Conservation (phyloP, 2,797 vertebrate species). For the Pipistrellus pipistrellus region DNA sequence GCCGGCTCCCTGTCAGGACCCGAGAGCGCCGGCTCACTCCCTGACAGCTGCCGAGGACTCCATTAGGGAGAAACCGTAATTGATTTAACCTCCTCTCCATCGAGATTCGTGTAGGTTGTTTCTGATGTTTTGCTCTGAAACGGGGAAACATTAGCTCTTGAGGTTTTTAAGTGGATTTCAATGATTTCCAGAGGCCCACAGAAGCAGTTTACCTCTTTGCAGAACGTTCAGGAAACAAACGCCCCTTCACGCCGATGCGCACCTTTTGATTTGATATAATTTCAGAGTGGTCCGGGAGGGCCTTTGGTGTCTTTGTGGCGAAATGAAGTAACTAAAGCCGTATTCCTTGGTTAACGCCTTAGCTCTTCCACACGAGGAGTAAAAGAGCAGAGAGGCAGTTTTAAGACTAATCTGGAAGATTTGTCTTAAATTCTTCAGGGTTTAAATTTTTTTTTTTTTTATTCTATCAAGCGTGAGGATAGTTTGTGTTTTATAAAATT, state of each 20-base stretch:
- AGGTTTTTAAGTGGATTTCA: constrained; percentile 72
- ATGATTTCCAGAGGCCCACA: constrained; percentile 11
- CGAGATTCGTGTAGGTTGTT: neutral
- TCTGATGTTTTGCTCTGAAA: constrained; percentile 40
- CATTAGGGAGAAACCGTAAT: constrained; percentile 59
- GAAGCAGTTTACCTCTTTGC: constrained; percentile 16
- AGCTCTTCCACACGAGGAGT: constrained; percentile 38
- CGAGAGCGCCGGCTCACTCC: constrained; percentile 29
- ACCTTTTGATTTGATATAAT: neutral
- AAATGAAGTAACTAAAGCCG: neutral
- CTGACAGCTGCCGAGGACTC: constrained; percentile 30
- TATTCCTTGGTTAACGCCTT: neutral
- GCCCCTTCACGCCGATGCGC: neutral
- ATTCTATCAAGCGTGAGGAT: neutral
- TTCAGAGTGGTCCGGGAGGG: neutral
- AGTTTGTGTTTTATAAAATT: constrained; percentile 37
- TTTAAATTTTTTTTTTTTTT: neutral
- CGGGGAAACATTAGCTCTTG: constrained; percentile 49
- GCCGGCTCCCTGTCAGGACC: neutral
- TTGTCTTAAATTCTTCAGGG: neutral
- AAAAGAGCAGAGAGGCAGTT: neutral
- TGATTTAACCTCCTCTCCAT: constrained; percentile 52
- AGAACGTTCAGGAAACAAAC: constrained; percentile 47
- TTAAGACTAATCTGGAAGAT: neutral
- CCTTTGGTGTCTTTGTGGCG: constrained; percentile 27